Evolutionary conservation across 2,888 invertebrate species (phyloP).

Genomic region (Coremacera marginata): DNA sequence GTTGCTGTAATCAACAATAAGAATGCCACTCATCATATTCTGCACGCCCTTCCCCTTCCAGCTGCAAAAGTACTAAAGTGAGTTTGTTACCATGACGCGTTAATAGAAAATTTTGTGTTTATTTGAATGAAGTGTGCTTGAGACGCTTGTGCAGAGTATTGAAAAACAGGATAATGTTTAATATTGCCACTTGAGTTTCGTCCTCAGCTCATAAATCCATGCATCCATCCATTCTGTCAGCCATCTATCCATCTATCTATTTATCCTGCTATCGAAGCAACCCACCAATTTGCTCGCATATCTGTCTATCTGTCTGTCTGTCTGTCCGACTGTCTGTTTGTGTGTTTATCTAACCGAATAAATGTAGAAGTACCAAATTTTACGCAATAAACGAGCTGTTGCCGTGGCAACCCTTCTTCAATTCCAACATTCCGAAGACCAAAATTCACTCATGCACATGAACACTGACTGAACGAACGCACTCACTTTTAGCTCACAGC

Average conservation of each 20-base stretch:
- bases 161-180: slow-evolving; percentile 50
- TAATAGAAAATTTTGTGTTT: slow-evolving; percentile 25
- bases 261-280: slow-evolving; percentile 1
- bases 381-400: slow-evolving; percentile 34
- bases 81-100: slow-evolving; percentile 32
- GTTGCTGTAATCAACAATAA: background rate
- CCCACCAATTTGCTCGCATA: background rate
- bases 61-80: background rate
- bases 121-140: slow-evolving; percentile 25
- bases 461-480: slow-evolving; percentile 4
- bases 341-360: slow-evolving; percentile 13
- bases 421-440: slow-evolving; percentile 11
- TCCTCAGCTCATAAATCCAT: background rate
- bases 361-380: slow-evolving; percentile 32
- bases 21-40: background rate
- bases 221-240: background rate
- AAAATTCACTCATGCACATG: slow-evolving; percentile 25
- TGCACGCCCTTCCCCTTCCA: background rate
- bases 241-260: background rate
- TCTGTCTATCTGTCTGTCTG: background rate
- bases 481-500: background rate
- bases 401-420: slow-evolving; percentile 28
- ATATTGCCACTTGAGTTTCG: slow-evolving; percentile 54
- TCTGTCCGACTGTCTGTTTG: background rate
- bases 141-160: slow-evolving; percentile 27